Conservation (phyloP, 1,140 invertebrate genomes). For the Drosophila jambulina region DNA sequence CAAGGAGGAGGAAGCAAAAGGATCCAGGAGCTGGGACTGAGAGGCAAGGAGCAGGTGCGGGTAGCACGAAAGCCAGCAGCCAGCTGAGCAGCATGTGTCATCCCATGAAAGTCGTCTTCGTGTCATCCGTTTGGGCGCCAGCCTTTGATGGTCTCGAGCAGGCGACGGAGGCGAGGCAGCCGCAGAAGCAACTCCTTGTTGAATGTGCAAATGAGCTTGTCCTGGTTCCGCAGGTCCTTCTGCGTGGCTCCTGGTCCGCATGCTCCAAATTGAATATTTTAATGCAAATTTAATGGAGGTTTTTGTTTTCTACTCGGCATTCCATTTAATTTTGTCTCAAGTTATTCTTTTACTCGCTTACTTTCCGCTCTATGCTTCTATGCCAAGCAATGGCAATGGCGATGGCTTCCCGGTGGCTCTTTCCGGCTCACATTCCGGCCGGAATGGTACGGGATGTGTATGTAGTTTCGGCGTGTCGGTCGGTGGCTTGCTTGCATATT, state of each 20-base stretch:
- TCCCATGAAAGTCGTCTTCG: conserved; percentile 61
- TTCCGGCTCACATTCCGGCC: conserved; percentile 22
- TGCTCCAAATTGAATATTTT: conserved; percentile 74
- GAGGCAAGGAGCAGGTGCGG: neutral
- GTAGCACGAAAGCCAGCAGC: conserved; percentile 26
- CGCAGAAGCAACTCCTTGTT: conserved; percentile 59
- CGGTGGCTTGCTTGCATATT: conserved; percentile 24
- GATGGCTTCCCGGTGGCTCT: conserved; percentile 41
- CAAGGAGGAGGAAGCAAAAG: neutral
- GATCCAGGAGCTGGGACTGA: neutral
- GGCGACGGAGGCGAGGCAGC: conserved; percentile 9
- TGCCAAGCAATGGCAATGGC: neutral
- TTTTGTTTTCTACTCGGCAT: conserved; percentile 52
- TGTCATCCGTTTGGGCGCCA: conserved; percentile 42
- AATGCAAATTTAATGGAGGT: conserved; percentile 79
- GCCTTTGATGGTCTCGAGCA: conserved; percentile 58
- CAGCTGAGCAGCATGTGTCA: conserved; percentile 68
- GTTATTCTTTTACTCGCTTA: conserved; percentile 41
- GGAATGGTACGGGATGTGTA: conserved; percentile 19
- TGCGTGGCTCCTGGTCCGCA: conserved; percentile 15
- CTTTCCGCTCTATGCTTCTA: conserved; percentile 12
- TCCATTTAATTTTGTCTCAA: conserved; percentile 67
- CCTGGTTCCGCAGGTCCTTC: conserved; percentile 26
- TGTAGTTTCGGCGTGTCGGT: conserved; percentile 19
- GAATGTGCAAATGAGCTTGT: conserved; percentile 61